Percentiles rank a stretch among this genome's conserved stretches.
phyloP scores from a whole-genome alignment of 1,140 invertebrate genomes.

The Thaumetopoea pityocampa region DNA sequence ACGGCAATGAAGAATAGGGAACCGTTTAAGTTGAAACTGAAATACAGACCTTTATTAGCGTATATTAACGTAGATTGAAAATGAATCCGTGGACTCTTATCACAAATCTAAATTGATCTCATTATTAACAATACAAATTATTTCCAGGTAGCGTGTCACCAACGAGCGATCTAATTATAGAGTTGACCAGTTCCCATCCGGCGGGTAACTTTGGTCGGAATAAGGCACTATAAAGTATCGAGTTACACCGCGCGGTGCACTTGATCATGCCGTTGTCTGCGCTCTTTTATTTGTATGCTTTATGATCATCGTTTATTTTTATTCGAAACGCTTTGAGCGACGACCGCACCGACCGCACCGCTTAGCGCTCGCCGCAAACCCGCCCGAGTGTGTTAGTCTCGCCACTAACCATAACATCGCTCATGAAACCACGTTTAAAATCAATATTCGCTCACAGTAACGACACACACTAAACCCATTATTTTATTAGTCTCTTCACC shows the following conservation, averaged over 20 bases:
- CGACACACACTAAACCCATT: slow-evolving; percentile 17
- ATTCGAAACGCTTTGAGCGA: slow-evolving; percentile 48
- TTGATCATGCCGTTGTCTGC: slow-evolving; percentile 67
- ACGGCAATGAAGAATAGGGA: no score
- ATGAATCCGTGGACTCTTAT: no score
- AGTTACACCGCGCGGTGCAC: slow-evolving; percentile 60
- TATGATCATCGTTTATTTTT: slow-evolving; percentile 40
- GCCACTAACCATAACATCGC: slow-evolving; percentile 12
- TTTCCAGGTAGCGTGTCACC: slow-evolving; percentile 12
- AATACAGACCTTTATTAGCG: no score
- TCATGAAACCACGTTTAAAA: slow-evolving; percentile 32
- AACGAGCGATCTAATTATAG: slow-evolving; percentile 19
- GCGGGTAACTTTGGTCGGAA: slow-evolving; percentile 25
- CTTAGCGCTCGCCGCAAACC: slow-evolving; percentile 44
- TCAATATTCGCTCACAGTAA: slow-evolving; percentile 36
- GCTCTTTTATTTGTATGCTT: slow-evolving; percentile 58
- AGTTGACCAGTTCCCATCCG: slow-evolving; percentile 10
- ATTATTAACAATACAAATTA: slow-evolving; percentile 17
- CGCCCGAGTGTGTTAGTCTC: slow-evolving; percentile 26
- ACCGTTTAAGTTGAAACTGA: no score
- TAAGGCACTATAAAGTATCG: slow-evolving; percentile 61
- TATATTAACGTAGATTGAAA: no score
- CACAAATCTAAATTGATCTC: slow-evolving; percentile 14
- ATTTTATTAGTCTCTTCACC: slow-evolving; percentile 9
- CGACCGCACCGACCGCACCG: slow-evolving; percentile 48